Evolutionary conservation across 2,797 vertebrate species (phyloP).

Genomic region (Leucoraja ocellata): DNA sequence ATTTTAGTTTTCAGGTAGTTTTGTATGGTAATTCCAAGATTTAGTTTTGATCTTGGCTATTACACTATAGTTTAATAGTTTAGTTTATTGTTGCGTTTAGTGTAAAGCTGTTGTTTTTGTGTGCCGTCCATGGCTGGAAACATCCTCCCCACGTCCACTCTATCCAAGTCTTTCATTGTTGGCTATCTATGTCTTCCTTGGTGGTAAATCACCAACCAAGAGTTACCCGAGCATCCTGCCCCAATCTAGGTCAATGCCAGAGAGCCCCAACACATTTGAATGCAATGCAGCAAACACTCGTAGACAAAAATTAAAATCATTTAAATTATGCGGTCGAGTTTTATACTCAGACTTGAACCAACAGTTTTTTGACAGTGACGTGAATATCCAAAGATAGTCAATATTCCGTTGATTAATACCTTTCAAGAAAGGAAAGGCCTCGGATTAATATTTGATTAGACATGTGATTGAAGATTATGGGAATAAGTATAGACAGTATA

Average conservation of each 20-base stretch:
- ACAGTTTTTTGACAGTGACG: neutral
- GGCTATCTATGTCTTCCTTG: too few relatives aligned
- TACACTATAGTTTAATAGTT: too few relatives aligned
- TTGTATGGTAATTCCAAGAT: too few relatives aligned
- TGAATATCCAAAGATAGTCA: neutral
- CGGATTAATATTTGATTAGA: slow-evolving; percentile 5
- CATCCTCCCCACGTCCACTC: too few relatives aligned
- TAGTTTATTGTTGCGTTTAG: too few relatives aligned
- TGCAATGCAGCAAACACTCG: neutral
- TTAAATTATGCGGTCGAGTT: neutral
- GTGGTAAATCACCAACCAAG: neutral
- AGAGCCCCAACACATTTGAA: neutral
- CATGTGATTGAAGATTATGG: slow-evolving; percentile 27
- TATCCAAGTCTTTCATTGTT: too few relatives aligned
- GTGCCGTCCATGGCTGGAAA: too few relatives aligned
- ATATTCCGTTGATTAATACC: neutral
- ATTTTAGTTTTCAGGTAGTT: too few relatives aligned
- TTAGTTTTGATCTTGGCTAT: too few relatives aligned
- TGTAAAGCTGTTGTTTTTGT: too few relatives aligned
- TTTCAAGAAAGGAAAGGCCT: neutral
- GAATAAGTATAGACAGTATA: slow-evolving; percentile 4
- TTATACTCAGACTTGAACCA: neutral
- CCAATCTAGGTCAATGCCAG: neutral
- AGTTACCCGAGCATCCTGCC: neutral
- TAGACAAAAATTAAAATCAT: neutral